These are phyloP conservation scores for Mormyrus hasselquistii DNA, from an alignment of 2,797 vertebrate genomes.

Conservation along the genomic window DNA sequence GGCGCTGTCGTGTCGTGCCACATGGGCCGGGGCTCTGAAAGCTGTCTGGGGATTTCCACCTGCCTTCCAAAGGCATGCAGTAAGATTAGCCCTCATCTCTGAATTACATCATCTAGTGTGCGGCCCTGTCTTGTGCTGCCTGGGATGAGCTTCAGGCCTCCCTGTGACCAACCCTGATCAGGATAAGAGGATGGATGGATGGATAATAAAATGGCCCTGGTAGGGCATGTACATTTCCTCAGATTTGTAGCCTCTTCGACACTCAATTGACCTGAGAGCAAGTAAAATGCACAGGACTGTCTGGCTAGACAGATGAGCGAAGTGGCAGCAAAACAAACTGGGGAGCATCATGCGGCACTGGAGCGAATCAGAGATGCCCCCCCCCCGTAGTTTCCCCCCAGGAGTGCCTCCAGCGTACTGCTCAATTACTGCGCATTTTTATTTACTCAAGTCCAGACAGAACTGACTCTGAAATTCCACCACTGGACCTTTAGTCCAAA, in stretches of 20 bases:
- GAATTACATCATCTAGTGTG: neutral
- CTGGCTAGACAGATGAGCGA: neutral
- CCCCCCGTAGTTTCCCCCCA: too few species aligned
- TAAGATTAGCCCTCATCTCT: neutral
- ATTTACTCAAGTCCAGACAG: neutral
- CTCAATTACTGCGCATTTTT: neutral
- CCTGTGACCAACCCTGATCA: neutral
- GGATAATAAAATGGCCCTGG: neutral
- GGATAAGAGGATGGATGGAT: neutral
- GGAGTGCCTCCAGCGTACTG: neutral
- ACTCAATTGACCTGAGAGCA: neutral
- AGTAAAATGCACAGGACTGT: neutral
- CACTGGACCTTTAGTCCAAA: neutral
- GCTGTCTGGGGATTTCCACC: neutral
- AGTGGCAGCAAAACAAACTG: neutral
- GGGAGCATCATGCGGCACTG: neutral
- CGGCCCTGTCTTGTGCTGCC: neutral
- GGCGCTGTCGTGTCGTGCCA: neutral
- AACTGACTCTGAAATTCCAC: neutral
- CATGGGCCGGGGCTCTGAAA: neutral
- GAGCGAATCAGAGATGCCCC: too few species aligned
- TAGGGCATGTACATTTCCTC: neutral
- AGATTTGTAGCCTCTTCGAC: neutral
- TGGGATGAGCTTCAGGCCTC: neutral
- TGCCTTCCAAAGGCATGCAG: neutral